phyloP scores from a whole-genome alignment of 2,888 invertebrate species.

The Yponomeuta malinellus region DNA sequence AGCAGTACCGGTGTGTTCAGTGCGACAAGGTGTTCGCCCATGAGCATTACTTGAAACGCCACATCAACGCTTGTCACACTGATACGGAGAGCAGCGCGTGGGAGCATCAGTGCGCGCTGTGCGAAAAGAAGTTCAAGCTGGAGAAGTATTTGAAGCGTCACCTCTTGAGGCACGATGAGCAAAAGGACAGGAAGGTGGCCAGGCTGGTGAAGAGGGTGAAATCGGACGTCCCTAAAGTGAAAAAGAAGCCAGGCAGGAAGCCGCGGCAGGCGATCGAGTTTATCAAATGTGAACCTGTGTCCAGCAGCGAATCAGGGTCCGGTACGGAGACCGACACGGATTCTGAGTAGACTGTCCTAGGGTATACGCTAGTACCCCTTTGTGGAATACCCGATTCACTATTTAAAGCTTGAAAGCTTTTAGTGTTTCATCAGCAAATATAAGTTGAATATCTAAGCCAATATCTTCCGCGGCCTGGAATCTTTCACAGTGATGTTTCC shows the following conservation, averaged over 20 bases:
- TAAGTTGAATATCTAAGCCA: too few species aligned
- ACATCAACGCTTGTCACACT: constrained; percentile 58
- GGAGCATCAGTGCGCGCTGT: constrained; percentile 55
- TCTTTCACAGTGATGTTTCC: too few species aligned
- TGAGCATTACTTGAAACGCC: constrained; percentile 55
- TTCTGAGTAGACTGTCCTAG: constrained; percentile 26
- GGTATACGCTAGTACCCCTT: too few species aligned
- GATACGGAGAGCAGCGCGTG: constrained; percentile 57
- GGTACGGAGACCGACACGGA: constrained; percentile 32
- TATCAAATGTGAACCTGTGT: constrained; percentile 64
- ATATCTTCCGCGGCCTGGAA: too few species aligned
- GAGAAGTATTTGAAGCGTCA: constrained; percentile 60
- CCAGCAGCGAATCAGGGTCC: constrained; percentile 47
- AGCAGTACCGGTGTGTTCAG: constrained; percentile 57
- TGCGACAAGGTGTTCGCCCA: constrained; percentile 67
- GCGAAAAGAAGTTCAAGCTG: constrained; percentile 63
- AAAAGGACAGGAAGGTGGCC: constrained; percentile 59
- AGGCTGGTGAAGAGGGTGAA: constrained; percentile 63
- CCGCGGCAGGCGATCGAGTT: constrained; percentile 56
- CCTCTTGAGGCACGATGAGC: constrained; percentile 63
- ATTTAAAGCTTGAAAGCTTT: too few species aligned
- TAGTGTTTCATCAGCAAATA: too few species aligned
- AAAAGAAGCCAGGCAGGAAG: constrained; percentile 41
- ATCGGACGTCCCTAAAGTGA: constrained; percentile 34
- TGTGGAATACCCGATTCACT: too few species aligned